Evolutionary conservation across 2,113 vertebrate genomes (phyloP).

Genomic region (Muntiacus reevesi): DNA sequence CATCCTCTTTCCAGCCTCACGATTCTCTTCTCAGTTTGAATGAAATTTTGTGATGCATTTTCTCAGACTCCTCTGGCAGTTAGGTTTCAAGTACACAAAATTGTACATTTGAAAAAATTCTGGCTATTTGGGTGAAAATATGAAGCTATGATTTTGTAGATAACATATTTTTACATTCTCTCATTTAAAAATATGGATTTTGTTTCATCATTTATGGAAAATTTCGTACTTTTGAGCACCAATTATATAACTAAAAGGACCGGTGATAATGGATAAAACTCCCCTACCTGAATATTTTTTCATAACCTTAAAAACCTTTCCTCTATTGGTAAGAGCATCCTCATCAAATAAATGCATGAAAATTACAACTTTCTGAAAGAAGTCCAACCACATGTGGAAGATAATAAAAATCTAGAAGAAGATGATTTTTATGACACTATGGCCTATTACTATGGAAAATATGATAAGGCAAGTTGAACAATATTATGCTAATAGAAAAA

Average conservation of each 20-base stretch:
- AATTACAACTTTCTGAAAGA: constrained; percentile 10
- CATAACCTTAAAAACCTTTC: background rate
- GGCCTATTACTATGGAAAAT: background rate
- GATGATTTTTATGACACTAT: background rate
- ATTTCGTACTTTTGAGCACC: background rate
- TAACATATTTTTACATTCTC: background rate
- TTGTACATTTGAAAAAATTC: background rate
- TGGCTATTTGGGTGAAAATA: background rate
- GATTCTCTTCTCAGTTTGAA: background rate
- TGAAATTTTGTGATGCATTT: background rate
- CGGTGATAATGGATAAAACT: background rate
- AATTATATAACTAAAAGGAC: background rate
- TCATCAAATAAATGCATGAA: background rate
- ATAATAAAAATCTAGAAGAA: background rate
- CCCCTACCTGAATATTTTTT: background rate
- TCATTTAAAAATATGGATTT: constrained; percentile 4
- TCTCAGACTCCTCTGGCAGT: background rate
- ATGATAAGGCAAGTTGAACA: background rate
- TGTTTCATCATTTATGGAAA: background rate
- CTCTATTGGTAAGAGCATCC: background rate
- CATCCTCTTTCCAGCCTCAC: background rate
- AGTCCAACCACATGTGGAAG: background rate
- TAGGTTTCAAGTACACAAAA: background rate
- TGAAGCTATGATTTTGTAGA: background rate
- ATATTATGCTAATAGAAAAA: background rate